phyloP scores from a whole-genome alignment of 2,113 vertebrate species.

The Hiodon tergisus region DNA sequence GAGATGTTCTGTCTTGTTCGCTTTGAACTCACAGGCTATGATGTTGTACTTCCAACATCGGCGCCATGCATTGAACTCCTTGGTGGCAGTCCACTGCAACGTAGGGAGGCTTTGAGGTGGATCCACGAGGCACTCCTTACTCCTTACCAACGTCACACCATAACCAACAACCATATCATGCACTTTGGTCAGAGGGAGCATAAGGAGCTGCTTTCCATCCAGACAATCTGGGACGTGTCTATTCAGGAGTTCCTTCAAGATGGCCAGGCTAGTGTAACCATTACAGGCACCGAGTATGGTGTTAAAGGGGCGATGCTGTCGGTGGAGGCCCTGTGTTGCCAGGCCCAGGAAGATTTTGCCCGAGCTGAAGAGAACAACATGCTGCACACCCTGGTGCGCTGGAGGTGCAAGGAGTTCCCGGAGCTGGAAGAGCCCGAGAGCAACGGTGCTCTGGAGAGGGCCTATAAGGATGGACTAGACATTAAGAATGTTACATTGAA shows the following conservation, averaged over 20 bases:
- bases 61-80: constrained; percentile 49
- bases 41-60: background rate
- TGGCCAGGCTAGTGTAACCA: constrained; percentile 45
- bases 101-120: constrained; percentile 63
- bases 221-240: constrained; percentile 16
- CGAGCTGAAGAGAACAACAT: constrained; percentile 40
- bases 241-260: constrained; percentile 51
- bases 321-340: constrained; percentile 67
- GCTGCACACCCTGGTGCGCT: constrained; percentile 48
- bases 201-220: constrained; percentile 39
- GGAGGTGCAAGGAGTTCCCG: constrained; percentile 15
- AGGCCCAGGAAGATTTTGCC: constrained; percentile 51
- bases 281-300: constrained; percentile 43
- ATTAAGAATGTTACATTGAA: background rate
- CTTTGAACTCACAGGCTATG: background rate
- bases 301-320: constrained; percentile 39
- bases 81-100: constrained; percentile 12
- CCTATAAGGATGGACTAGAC: background rate
- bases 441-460: constrained; percentile 31
- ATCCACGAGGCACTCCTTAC: constrained; percentile 24
- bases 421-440: constrained; percentile 16
- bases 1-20: too few relatives aligned
- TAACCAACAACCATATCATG: constrained; percentile 69
- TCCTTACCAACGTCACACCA: background rate
- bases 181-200: constrained; percentile 59